Percentiles rank a stretch among this genome's conserved stretches.
Conservation (phyloP, 2,888 invertebrate species). For the Heteromyza rotundicornis region DNA sequence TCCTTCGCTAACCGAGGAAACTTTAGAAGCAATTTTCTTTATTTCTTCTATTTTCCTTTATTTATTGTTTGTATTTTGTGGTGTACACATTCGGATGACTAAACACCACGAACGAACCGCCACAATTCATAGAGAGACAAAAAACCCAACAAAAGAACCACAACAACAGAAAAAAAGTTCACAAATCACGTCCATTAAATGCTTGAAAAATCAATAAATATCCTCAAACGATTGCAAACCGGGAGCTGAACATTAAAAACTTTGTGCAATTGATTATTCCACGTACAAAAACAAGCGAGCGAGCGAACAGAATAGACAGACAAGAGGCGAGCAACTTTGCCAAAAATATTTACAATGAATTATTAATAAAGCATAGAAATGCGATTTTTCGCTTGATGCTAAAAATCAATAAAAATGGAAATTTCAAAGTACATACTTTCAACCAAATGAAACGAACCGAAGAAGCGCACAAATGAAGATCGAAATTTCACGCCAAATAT, state of each 20-base stretch:
- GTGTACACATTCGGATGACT: neutral
- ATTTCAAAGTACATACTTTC: neutral
- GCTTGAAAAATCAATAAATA: conserved; percentile 1
- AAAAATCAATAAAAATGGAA: neutral
- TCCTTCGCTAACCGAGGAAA: too few relatives aligned
- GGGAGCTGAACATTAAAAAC: too few relatives aligned
- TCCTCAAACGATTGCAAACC: too few relatives aligned
- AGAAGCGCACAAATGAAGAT: too few relatives aligned
- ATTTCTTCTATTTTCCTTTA: too few relatives aligned
- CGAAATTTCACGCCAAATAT: too few relatives aligned
- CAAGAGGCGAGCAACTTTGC: neutral
- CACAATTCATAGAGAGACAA: neutral
- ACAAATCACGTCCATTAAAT: neutral
- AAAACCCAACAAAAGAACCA: neutral
- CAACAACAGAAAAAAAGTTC: neutral
- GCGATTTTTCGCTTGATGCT: neutral
- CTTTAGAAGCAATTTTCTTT: too few relatives aligned
- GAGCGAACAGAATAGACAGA: too few relatives aligned
- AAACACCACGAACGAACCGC: neutral
- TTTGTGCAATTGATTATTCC: too few relatives aligned
- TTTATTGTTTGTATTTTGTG: too few relatives aligned
- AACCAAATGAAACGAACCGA: neutral
- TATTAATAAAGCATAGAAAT: conserved; percentile 3
- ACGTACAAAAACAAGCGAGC: too few relatives aligned
- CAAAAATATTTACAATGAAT: neutral